Base-by-base conservation (phyloP, 2,797 vertebrate genomes). In the Characodon lateralis region DNA sequence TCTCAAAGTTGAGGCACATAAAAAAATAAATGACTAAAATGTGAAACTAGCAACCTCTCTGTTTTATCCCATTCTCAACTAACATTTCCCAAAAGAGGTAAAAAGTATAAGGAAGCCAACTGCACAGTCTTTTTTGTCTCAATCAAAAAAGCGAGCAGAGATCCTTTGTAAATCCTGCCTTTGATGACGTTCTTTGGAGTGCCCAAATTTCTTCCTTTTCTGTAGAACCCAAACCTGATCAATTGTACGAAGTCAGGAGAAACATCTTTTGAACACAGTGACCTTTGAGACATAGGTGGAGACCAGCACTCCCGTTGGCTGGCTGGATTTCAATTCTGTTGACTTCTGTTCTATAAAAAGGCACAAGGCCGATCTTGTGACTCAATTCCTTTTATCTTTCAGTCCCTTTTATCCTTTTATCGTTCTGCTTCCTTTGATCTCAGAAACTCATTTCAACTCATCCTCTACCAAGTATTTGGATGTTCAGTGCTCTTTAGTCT, bases 371-470 rank as follows among this genome's bases (percentile, higher is more conserved):
- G 78, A 88, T 87, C 85, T 78, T 84, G 56, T 77, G 80, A 87
- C 88, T 90, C 84, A 78, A 71, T 85, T 84, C 84, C 85, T 87
- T 91, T 91, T 87, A 89, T 93, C 86, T 86, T 81, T 71, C 81
- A 71, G 59, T 83, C 72, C 72, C 78, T 89, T 92, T 89, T 80
- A 90, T 89, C 78, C 83, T 80, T 89, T 81, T 85, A 88, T 88
- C 77, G 39, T 84, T 83, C 78, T 55, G 50, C 80, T 90, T 88
- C 88, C 88, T 91, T 91, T 94, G 87, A 93, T 93, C 84, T 87
- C 48, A 73, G 72, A 88, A 93, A 93, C 82, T 91, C 77, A 89
- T 92, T 92, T 91, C 84, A 85, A 81, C 82, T 88, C 85, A 85
- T 79, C 76, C 74, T 87, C 82, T 58, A 81, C 50, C 73, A 78